Evolutionary conservation across 2,888 invertebrate genomes (phyloP), one percentile per base, ranked within the genome.

Genomic region (Steinernema carpocapsae): DNA sequence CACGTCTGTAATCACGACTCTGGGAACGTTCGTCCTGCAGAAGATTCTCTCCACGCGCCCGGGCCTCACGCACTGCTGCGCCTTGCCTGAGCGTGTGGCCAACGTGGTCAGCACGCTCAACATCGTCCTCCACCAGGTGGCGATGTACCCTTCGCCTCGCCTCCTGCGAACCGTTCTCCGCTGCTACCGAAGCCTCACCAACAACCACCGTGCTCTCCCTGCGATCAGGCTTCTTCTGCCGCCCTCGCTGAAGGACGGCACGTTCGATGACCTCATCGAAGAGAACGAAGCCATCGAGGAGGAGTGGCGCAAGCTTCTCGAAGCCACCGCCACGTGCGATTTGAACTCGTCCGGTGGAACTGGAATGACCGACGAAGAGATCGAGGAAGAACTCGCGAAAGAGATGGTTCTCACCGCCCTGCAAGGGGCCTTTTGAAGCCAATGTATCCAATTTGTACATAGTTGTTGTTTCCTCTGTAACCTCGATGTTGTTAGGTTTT

Each of bases 1-100:
- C 52, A 22, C 24, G 19, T 19, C 52, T 2, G 24, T 52, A n/a
- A 52, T 52, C 24, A 52, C 22, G 24, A 22, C 52, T 2, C 24
- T 52, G 52, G 52, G 19, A 1, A 52, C 52, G 22, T 52, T 52
- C 52, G 24, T 52, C 52, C 19, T 52, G 22, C 52, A 52, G 52
- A 52, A 52, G 52, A 52, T 52, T 22, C 52, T 52, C 4, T n/a
- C 52, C 19, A 22, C 22, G 12, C 52, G 22, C 2, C 3, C 52
- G 3, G 52, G 52, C 52, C 24, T 52, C 22, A 12, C 24, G 22
- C 52, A 52, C 24, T 52, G 52, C 52, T 22, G 52, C 24, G 52
- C 52, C 1, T 22, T 24, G 19, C 52, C 52, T 7, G 52, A 52
- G 24, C 52, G 52, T 2, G 22, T 52, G 19, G 22, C 52, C 22